Base-by-base conservation (phyloP, 2,113 vertebrate genomes). In the Orycteropus afer region DNA sequence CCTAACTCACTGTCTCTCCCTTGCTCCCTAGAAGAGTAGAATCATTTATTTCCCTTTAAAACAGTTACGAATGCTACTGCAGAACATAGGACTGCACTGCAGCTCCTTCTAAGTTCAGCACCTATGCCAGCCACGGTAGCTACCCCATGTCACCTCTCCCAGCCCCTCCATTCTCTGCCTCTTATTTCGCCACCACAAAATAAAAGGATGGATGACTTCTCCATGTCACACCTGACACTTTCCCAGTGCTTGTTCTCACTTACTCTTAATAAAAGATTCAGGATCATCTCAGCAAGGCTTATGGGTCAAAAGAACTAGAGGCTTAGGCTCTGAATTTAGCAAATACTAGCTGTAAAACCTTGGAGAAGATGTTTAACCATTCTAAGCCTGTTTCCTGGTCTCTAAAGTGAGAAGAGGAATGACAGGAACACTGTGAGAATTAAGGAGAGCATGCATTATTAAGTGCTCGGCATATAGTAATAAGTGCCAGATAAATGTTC, bases 21-120 rank as follows among this genome's bases (percentile, higher is more conserved):
- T 76, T 32, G 34, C 73, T 89, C 55, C 49, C 71, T 2, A 45
- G 29, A 74, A 13, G 22, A 91, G 27, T 5, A 89, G 51, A 78
- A 90, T 67, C 45, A 80, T 93, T 61, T 42, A 40, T 73, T 89
- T 86, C 37, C 49, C 57, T 82, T 86, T 74, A 86, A 82, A 82
- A 67, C 32, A 67, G 59, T 63, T 49, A 80, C 2, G 42, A 82
- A 90, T 69, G 27, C 23, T 3, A 7, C 37, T 47, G 13, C 42
- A 84, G 76, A 69, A 55, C 3, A 45, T 0, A 71, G 42, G 49
- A 22, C 49, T 13, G 32, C 15, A 84, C 37, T 47, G 42, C 73
- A 49, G 74, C 74, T 77, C 74, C 42, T 15, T 42, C 14, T 7
- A 10, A n/a, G 47, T 27, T 55, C 37, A 49, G 73, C 45, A 73